Evolutionary conservation across 2,113 vertebrate species (phyloP), one percentile per base, ranked within the genome.

Genomic region (Neotoma lepida): DNA sequence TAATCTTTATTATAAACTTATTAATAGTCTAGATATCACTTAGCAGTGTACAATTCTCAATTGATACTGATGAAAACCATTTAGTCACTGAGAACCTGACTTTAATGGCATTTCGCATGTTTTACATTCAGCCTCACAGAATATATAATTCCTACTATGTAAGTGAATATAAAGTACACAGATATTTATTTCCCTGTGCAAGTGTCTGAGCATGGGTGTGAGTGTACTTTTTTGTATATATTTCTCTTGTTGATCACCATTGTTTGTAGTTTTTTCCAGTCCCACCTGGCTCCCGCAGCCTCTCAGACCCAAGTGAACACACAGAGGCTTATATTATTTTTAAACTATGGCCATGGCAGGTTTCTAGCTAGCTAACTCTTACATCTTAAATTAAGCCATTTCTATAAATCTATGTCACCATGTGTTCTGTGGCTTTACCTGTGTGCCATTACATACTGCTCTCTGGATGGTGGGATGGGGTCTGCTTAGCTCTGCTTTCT

Each of bases 11-110:
- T 97, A 89, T 87, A 15, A 64, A 20, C 77, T 78, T 91, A 66
- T n/a, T 56, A 88, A 93, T 81, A 71, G 82, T 89, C 18, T 92
- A 71, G 35, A 96, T 28, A 84, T 73, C 46, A 95, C 91, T 95
- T 97, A 95, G 92, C 41, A 90, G 89, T 90, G 96, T 28, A 92
- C 6, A 70, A 88, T 17, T 94, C 20, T 96, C 51, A 93, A 88
- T 82, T 41, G 61, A 70, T 91, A 0, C 77, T 90, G 80, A 96
- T 93, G 6, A 86, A 86, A 81, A 6, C 35, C 46, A 49, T 90
- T 94, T 92, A 30, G 82, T 30, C 13, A 51, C 33, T 86, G 94
- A 95, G 12, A 49, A 74, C 13, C 41, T 96, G 91, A 61, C 1
- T 88, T 95, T 46, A 95, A 26, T 93, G 35, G 73, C 90, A 26